Percentiles rank a stretch among this genome's conserved stretches.
Evolutionary conservation across 2,888 invertebrate species (phyloP).

Genomic region (Leucoma salicis): DNA sequence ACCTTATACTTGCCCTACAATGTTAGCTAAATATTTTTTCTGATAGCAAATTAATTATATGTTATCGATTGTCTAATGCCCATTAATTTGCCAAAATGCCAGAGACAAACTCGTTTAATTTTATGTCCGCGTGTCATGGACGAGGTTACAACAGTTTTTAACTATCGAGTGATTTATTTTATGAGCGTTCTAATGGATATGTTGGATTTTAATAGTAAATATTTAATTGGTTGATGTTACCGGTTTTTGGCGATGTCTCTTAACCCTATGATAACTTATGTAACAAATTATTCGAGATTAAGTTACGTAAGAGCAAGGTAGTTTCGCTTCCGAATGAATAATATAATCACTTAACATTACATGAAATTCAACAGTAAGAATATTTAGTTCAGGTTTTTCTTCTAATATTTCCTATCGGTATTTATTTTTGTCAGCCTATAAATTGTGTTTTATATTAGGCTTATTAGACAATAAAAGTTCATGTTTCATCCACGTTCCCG

Average conservation of each 20-base stretch:
- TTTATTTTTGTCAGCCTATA: too few species aligned
- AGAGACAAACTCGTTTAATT: constrained; percentile 56
- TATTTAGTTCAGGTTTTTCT: too few species aligned
- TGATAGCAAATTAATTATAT: constrained; percentile 33
- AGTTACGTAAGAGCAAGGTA: not conserved
- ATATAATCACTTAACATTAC: too few species aligned
- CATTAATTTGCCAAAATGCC: constrained; percentile 56
- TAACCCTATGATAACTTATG: constrained; percentile 21
- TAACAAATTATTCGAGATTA: not conserved
- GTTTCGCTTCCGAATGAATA: not conserved
- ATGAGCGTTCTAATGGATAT: constrained; percentile 50
- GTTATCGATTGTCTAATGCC: constrained; percentile 42
- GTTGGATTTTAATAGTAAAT: constrained; percentile 46
- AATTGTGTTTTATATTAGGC: too few species aligned
- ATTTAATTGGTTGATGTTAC: constrained; percentile 53
- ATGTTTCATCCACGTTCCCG: too few species aligned
- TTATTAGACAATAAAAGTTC: too few species aligned
- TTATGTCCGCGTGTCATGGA: constrained; percentile 46
- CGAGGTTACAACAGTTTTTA: constrained; percentile 52
- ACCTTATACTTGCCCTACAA: constrained; percentile 24
- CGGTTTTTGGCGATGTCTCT: constrained; percentile 43
- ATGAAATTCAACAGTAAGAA: too few species aligned
- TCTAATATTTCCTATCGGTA: too few species aligned
- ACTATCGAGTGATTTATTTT: constrained; percentile 58
- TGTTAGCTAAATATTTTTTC: constrained; percentile 14